phyloP scores from a whole-genome alignment of 2,113 vertebrate species.

The Myrmecobius fasciatus region DNA sequence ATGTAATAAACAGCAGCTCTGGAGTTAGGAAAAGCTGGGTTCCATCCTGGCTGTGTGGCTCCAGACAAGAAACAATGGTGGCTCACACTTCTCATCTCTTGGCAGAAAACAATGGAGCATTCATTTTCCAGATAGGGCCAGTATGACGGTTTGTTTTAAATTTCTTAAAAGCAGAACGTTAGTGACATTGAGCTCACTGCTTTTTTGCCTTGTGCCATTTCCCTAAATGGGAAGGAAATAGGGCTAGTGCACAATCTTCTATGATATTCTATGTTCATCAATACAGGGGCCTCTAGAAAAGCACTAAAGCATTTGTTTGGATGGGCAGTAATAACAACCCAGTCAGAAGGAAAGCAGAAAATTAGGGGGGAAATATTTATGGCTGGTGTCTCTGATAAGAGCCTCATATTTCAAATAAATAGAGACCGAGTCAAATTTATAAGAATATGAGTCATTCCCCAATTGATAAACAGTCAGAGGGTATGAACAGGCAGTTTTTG shows the following conservation, averaged over 20 bases:
- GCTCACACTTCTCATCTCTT: neutral
- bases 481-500: neutral
- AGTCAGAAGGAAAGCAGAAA: neutral
- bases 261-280: neutral
- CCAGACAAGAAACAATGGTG: neutral
- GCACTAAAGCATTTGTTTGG: neutral
- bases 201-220: neutral
- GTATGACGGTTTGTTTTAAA: neutral
- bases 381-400: neutral
- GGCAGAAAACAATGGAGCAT: neutral
- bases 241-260: neutral
- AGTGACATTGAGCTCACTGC: neutral
- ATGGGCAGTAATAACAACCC: neutral
- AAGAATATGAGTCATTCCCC: neutral
- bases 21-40: neutral
- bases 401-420: neutral
- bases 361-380: neutral
- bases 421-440: neutral
- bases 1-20: neutral
- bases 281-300: neutral
- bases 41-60: neutral
- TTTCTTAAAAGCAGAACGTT: neutral
- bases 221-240: neutral
- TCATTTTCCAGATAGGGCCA: neutral
- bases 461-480: neutral